These are phyloP conservation scores for Sinodicranocentrus sp. DNA, from an alignment of 2,888 invertebrate genomes.

Conservation along the genomic window DNA sequence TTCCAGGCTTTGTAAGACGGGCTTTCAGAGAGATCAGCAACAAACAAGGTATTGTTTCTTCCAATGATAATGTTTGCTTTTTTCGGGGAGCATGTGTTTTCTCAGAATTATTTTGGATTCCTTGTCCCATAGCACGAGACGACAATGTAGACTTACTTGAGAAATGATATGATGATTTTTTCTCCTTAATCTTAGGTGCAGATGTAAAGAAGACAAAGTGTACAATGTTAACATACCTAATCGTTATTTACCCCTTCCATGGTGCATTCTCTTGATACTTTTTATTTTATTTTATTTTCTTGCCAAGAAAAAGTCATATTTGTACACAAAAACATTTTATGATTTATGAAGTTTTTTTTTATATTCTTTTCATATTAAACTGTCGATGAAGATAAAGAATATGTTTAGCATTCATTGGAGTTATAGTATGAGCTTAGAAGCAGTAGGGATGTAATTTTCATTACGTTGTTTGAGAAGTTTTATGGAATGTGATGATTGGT, in stretches of 20 bases:
- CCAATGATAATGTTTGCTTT: constrained; percentile 46
- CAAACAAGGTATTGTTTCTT: constrained; percentile 38
- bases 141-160: constrained; percentile 46
- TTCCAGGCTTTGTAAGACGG: no score
- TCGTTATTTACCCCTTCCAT: background rate
- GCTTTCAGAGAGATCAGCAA: constrained; percentile 40
- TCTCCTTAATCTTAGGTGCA: background rate
- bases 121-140: constrained; percentile 46
- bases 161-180: background rate
- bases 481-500: constrained; percentile 11
- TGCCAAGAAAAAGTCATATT: no score
- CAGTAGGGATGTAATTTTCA: no score
- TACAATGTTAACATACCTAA: background rate
- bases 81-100: constrained; percentile 48
- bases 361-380: no score
- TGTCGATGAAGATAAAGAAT: no score
- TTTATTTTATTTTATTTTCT: no score
- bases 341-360: no score
- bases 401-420: no score
- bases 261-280: no score
- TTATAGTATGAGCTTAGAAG: no score
- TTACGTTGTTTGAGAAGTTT: background rate
- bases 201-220: background rate
- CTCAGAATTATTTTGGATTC: constrained; percentile 2
- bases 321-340: no score